Evolutionary conservation across 2,113 vertebrate species (phyloP), one percentile per base, ranked within the genome.

Genomic region (Gasterosteus aculeatus): DNA sequence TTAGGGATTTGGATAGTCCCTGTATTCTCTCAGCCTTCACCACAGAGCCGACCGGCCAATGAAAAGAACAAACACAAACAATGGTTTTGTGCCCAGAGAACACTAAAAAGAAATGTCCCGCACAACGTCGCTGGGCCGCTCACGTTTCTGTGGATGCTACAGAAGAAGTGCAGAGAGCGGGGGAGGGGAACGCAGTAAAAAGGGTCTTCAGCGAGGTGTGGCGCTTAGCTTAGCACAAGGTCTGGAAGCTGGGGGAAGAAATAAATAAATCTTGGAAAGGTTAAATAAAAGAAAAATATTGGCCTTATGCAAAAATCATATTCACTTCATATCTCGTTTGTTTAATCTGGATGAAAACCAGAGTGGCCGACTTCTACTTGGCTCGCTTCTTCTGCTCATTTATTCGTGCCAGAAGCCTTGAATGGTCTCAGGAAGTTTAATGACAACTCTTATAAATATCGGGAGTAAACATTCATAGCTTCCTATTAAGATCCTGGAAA

Each of bases 1-100:
- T 82, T 69, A 68, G 75, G 75, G 82, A 82, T 84, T 82, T 85
- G 77, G 62, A 79, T 31, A 10, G 72, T 72, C 77, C 22, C 62
- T 79, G 60, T 58, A 22, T 72, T 47, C 67, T 39, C 26, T 61
- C 63, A 53, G 59, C 44, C 68, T 63, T 78, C 70, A 72, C 71
- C 33, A 65, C 35, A 74, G 58, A 56, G n/a, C 39, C 57, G 57
- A 61, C 7, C n/a, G 42, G 31, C n/a, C 66, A 69, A 75, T 71
- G 75, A 75, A 69, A 64, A 31, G 31, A 44, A 38, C 18, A 5
- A 31, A 19, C 2, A 18, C 15, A 33, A 42, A 38, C 35, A 38
- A 74, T 11, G 7, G 46, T 59, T 54, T 39, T 42, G 41, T 41
- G 44, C 3, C 1, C 16, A n/a, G 70, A 82, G 73, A 9, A 65